Evolutionary conservation across 2,888 invertebrate species (phyloP).

Genomic region (Noctua janthina): DNA sequence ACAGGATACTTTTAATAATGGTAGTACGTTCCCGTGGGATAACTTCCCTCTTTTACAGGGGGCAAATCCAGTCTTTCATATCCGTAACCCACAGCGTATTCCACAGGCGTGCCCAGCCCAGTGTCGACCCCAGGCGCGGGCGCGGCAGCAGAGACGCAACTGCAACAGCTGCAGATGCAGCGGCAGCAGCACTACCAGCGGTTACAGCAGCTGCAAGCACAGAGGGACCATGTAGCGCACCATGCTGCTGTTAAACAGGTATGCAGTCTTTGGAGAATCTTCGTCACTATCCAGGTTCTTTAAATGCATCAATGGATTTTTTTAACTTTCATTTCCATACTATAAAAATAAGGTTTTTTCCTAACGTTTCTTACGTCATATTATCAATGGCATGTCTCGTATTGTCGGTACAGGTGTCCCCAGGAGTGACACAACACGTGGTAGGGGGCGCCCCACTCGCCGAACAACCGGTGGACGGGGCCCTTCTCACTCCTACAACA

Average conservation of each 20-base stretch:
- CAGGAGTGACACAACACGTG: conserved; percentile 82
- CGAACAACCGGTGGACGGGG: conserved; percentile 82
- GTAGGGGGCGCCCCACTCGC: conserved; percentile 75
- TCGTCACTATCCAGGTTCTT: not conserved
- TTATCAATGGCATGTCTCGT: conserved; percentile 38
- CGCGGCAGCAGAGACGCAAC: conserved; percentile 77
- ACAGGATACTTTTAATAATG: not conserved
- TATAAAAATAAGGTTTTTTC: not conserved
- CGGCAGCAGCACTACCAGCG: conserved; percentile 92
- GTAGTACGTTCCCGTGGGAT: not conserved
- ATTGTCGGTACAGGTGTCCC: conserved; percentile 70
- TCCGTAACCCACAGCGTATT: conserved; percentile 21
- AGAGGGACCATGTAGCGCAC: conserved; percentile 89
- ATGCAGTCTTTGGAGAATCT: conserved; percentile 1
- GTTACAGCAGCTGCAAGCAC: conserved; percentile 91
- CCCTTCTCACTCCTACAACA: conserved; percentile 80
- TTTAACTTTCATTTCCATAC: not conserved
- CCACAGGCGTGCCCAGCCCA: conserved; percentile 70
- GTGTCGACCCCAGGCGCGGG: conserved; percentile 68
- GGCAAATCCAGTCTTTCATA: not conserved
- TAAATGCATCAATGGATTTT: not conserved
- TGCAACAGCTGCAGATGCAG: conserved; percentile 88
- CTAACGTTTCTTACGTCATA: not conserved
- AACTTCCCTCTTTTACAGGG: not conserved
- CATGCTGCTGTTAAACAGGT: conserved; percentile 86